phyloP scores from a whole-genome alignment of 2,797 vertebrate species.

The Sebastiscus tertius region DNA sequence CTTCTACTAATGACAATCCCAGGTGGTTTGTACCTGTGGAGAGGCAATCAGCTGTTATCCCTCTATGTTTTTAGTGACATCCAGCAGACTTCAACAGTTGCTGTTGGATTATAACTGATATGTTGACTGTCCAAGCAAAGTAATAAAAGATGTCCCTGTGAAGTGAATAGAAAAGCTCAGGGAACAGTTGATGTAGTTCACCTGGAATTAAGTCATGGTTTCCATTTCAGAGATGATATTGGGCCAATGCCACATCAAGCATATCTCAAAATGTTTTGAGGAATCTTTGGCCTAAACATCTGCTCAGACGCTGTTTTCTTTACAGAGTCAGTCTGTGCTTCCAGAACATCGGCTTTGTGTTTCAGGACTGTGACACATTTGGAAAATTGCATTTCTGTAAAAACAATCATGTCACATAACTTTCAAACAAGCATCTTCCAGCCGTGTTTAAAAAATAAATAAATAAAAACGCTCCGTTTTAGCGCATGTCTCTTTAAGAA shows the following conservation, averaged over 20 bases:
- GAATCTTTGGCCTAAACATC: constrained; percentile 17
- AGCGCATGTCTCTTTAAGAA: too few relatives aligned
- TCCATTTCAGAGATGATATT: constrained; percentile 29
- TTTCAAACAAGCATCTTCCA: background rate
- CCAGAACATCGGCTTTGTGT: constrained; percentile 10
- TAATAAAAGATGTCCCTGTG: background rate
- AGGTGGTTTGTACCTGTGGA: constrained; percentile 9
- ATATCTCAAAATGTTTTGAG: constrained; percentile 13
- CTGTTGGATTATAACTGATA: background rate
- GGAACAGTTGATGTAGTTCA: constrained; percentile 5
- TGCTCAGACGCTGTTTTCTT: constrained; percentile 8
- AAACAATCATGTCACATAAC: background rate
- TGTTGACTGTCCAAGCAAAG: background rate
- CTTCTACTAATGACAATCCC: background rate
- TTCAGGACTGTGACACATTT: constrained; percentile 8
- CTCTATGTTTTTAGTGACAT: background rate
- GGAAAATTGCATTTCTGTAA: constrained; percentile 18
- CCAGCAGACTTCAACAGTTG: background rate
- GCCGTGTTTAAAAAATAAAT: background rate
- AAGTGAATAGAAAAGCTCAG: background rate
- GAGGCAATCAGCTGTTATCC: background rate
- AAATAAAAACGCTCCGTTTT: too few relatives aligned
- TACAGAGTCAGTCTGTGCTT: background rate
- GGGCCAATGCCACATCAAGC: constrained; percentile 6
- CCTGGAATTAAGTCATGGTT: constrained; percentile 44